Percentiles rank a stretch among this genome's conserved stretches.
Conservation (phyloP, 2,113 vertebrate species). For the Corythoichthys intestinalis region DNA sequence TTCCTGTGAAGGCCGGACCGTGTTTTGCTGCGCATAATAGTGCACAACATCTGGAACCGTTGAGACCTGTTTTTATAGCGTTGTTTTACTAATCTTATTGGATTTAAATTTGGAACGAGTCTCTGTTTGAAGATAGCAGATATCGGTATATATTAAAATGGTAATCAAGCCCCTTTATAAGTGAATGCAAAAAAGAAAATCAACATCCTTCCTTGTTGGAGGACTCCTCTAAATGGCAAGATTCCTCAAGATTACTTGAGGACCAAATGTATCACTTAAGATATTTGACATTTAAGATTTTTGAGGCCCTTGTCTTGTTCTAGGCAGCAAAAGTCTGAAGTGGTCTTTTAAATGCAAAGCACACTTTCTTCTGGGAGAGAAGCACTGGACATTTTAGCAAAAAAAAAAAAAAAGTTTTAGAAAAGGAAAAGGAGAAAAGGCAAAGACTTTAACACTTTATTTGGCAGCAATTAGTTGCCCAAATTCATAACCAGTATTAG, state of each 20-base stretch:
- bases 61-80: constrained; percentile 27
- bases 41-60: constrained; percentile 47
- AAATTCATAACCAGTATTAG: not conserved
- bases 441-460: constrained; percentile 9
- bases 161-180: constrained; percentile 19
- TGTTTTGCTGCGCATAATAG: constrained; percentile 23
- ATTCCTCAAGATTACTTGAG: constrained; percentile 22
- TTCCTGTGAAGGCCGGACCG: constrained; percentile 23
- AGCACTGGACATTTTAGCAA: constrained; percentile 18
- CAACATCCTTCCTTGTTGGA: constrained; percentile 33
- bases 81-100: constrained; percentile 19
- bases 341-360: not conserved
- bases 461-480: not conserved
- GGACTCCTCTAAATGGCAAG: constrained; percentile 24
- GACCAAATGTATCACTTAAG: not conserved
- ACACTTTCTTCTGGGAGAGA: not conserved
- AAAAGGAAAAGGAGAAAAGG: constrained; percentile 9
- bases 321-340: not conserved
- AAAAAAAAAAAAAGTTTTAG: constrained; percentile 17
- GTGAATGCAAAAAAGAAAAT: constrained; percentile 52
- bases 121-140: not conserved
- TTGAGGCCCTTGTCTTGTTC: not conserved
- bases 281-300: not conserved
- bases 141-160: not conserved
- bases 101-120: constrained; percentile 37